Evolutionary conservation across 2,888 invertebrate genomes (phyloP).

Genomic region (Drosophila falleni): DNA sequence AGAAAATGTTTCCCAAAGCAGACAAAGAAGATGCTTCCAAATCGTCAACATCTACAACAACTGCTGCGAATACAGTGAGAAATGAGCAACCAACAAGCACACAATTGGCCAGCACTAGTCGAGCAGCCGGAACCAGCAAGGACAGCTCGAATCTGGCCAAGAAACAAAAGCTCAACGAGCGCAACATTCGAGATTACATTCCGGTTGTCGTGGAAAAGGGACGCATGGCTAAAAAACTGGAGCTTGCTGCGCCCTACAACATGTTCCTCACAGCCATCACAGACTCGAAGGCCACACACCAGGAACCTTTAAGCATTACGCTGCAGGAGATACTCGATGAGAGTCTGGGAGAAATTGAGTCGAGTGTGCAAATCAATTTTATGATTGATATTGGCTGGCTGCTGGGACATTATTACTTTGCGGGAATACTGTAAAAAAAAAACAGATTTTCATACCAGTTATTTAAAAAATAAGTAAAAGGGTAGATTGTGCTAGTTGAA

Average conservation of each 20-base stretch:
- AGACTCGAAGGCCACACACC: constrained; percentile 88
- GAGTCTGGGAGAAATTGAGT: constrained; percentile 91
- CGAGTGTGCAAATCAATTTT: constrained; percentile 95
- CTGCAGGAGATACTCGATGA: constrained; percentile 92
- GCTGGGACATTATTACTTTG: constrained; percentile 92
- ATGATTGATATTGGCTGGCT: constrained; percentile 97
- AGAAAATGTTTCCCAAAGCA: constrained; percentile 74
- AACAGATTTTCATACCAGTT: too few relatives aligned
- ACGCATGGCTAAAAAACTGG: constrained; percentile 89
- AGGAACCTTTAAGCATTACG: constrained; percentile 89
- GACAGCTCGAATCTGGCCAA: constrained; percentile 79
- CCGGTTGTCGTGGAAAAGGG: constrained; percentile 87
- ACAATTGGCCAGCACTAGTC: constrained; percentile 39
- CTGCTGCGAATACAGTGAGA: constrained; percentile 1
- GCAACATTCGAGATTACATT: constrained; percentile 85
- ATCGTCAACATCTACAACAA: neutral
- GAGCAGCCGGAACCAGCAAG: constrained; percentile 9
- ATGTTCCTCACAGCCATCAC: constrained; percentile 91
- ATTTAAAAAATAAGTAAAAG: too few relatives aligned
- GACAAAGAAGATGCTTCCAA: neutral
- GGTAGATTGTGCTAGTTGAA: too few relatives aligned
- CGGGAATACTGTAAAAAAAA: constrained; percentile 88
- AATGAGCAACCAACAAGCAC: constrained; percentile 9
- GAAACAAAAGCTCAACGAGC: constrained; percentile 78
- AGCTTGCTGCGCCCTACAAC: constrained; percentile 90